Base-by-base conservation (phyloP, 2,888 invertebrate species). In the Emmelina monodactyla region DNA sequence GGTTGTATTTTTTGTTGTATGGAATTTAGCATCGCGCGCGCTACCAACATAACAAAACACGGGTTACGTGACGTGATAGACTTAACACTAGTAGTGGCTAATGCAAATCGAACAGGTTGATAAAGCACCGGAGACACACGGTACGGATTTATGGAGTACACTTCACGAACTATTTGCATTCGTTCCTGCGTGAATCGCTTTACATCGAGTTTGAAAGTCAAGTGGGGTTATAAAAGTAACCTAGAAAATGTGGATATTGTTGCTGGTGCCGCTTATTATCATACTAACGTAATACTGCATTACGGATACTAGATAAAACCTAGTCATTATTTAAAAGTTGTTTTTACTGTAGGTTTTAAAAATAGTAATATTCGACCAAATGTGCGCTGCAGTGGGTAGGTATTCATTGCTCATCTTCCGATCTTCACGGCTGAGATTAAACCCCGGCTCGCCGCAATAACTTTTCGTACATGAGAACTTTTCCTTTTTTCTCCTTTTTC, bases 391-490 rank as follows among this genome's bases (percentile, higher is more conserved):
- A n/a, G n/a, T 25, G 11, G 25, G 11, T 25, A 11, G 11, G 25
- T 25, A 25, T 25, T 25, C 25, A 25, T 33, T 28, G 16, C 32
- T 19, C 12, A 31, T 16, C 4, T 15, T 16, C 22, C 33, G 22
- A 29, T 37, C 37, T 33, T 35, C 51, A 40, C 45, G 43, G 41
- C 36, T 35, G 32, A 42, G 47, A 45, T 50, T 50, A 46, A 50
- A 46, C 42, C 37, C 35, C 38, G 33, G 40, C 32, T 25, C 25
- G n/a, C 42, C 41, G 50, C 47, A 50, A 51, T 53, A 53, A 51
- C 48, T 42, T 46, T 39, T 42, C 34, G 44, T 35, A 40, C 41
- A 41, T 43, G 42, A 39, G 37, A 38, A 31, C 40, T 37, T 34
- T 38, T 37, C 37, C 38, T 37, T 40, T 39, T 41, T 46, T 46